phyloP scores from a whole-genome alignment of 2,113 vertebrate species.

The Hydrochoerus hydrochaeris region DNA sequence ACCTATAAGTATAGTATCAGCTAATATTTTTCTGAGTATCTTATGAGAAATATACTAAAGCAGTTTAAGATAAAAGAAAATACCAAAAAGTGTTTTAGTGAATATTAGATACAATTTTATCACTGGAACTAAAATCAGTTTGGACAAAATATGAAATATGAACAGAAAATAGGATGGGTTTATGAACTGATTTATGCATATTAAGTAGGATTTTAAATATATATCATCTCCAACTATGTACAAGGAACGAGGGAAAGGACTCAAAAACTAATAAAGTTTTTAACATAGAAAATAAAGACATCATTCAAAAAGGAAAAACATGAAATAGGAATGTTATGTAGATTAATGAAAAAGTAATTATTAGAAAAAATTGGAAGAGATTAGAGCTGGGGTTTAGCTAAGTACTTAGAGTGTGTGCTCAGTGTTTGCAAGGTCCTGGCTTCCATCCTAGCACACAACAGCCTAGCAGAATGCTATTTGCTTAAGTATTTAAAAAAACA shows the following conservation, averaged over 20 bases:
- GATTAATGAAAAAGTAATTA: background rate
- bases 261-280: background rate
- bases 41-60: slow-evolving; percentile 22
- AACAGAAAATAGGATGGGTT: background rate
- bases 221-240: background rate
- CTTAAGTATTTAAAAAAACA: background rate
- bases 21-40: background rate
- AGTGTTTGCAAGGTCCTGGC: background rate
- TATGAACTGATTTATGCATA: background rate
- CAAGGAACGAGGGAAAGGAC: background rate
- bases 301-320: background rate
- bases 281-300: background rate
- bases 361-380: background rate
- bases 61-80: background rate
- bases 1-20: background rate
- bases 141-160: background rate
- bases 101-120: background rate
- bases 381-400: background rate
- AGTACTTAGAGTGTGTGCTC: background rate
- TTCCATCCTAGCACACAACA: background rate
- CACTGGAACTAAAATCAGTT: slow-evolving; percentile 1
- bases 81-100: background rate
- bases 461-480: background rate
- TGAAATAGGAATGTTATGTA: background rate
- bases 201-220: background rate